Percentiles rank a stretch among this genome's conserved stretches.
Conservation (phyloP, 2,113 vertebrate genomes). For the Poeciliopsis occidentalis region DNA sequence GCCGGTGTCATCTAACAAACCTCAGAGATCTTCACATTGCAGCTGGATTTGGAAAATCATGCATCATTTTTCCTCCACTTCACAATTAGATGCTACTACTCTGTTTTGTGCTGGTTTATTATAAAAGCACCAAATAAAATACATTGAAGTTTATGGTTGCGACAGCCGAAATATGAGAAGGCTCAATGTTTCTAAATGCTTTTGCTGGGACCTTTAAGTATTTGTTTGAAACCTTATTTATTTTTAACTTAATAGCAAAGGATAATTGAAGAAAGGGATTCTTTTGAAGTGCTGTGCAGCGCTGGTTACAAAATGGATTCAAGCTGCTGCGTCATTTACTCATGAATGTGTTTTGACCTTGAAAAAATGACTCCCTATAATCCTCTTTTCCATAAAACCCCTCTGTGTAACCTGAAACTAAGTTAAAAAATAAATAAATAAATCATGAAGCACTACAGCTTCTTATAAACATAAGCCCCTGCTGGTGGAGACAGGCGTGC, state of each 20-base stretch:
- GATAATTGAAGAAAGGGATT: background rate
- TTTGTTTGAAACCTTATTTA: background rate
- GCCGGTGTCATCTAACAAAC: no score
- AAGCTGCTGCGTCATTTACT: slow-evolving; percentile 11
- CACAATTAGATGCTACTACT: no score
- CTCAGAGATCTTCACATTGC: no score
- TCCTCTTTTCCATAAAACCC: slow-evolving; percentile 55
- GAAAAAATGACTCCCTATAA: slow-evolving; percentile 44
- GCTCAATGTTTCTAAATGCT: background rate
- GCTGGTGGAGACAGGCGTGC: slow-evolving; percentile 37
- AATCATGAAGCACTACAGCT: slow-evolving; percentile 22
- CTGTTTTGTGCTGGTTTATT: background rate
- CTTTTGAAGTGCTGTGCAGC: slow-evolving; percentile 1
- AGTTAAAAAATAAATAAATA: slow-evolving; percentile 23
- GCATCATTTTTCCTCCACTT: no score
- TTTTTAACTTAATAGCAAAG: background rate
- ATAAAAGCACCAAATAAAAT: background rate
- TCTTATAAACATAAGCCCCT: slow-evolving; percentile 37
- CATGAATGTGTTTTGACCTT: slow-evolving; percentile 10
- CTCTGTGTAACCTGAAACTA: slow-evolving; percentile 34
- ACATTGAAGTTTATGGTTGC: background rate
- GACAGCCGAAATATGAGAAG: background rate
- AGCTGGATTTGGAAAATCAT: no score
- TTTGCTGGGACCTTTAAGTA: background rate
- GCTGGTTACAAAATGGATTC: slow-evolving; percentile 9